Conservation (phyloP, 2,888 invertebrate species). For the Chelonus formosanus region DNA sequence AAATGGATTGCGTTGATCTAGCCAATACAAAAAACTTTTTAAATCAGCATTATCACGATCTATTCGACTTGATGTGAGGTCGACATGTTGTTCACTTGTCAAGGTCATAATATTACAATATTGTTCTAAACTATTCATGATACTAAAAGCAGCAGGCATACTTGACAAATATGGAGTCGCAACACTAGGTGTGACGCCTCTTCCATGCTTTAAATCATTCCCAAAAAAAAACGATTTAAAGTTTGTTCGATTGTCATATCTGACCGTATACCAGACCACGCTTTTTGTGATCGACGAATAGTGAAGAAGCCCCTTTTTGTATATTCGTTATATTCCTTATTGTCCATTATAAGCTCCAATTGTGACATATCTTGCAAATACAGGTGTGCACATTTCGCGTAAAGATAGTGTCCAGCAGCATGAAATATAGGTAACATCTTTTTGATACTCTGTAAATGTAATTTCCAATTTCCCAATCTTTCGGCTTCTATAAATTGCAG, state of each 20-base stretch:
- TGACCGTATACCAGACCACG: slow-evolving; percentile 35
- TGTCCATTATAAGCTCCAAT: slow-evolving; percentile 30
- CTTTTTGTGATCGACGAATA: slow-evolving; percentile 36
- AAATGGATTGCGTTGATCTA: slow-evolving; percentile 42
- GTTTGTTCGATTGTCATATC: slow-evolving; percentile 37
- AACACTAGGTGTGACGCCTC: slow-evolving; percentile 20
- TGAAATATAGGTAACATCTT: slow-evolving; percentile 42
- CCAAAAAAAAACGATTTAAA: slow-evolving; percentile 40
- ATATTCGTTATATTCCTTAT: too few relatives aligned
- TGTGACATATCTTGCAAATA: slow-evolving; percentile 44
- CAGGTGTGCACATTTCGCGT: slow-evolving; percentile 43
- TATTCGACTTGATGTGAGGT: slow-evolving; percentile 37
- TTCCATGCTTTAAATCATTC: slow-evolving; percentile 43
- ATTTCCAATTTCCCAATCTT: slow-evolving; percentile 40
- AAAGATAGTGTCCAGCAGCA: slow-evolving; percentile 44
- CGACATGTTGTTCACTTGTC: slow-evolving; percentile 29
- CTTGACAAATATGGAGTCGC: neutral
- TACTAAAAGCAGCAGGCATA: neutral
- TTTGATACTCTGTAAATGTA: neutral
- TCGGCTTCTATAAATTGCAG: slow-evolving; percentile 45
- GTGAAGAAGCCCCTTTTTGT: too few relatives aligned
- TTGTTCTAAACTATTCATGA: neutral
- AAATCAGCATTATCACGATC: slow-evolving; percentile 41
- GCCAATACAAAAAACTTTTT: slow-evolving; percentile 41
- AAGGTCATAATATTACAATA: slow-evolving; percentile 13